Evolutionary conservation across 2,113 vertebrate species (phyloP).

Genomic region (Leiothrix lutea): DNA sequence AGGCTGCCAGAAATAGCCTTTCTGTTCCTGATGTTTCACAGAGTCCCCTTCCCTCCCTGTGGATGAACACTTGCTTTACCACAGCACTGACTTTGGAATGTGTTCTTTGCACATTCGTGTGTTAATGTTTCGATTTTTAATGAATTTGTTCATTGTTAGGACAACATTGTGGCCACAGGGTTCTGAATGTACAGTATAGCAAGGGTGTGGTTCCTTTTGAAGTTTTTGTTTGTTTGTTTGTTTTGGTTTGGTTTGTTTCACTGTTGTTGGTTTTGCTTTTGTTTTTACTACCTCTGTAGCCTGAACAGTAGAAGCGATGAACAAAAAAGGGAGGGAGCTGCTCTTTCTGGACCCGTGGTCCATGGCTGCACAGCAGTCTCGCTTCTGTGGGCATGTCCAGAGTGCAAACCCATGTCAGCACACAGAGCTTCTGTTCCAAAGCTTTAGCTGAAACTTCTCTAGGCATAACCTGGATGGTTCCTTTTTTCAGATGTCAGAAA

Average conservation of each 20-base stretch:
- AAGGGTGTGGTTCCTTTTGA: constrained; percentile 58
- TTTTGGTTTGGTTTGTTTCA: not conserved
- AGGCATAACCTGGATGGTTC: not conserved
- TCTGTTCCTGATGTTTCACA: constrained; percentile 51
- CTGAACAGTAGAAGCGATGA: constrained; percentile 44
- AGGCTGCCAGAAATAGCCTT: constrained; percentile 60
- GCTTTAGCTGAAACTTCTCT: constrained; percentile 24
- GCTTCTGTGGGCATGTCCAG: not conserved
- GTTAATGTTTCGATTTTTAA: constrained; percentile 63
- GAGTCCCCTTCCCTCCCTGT: constrained; percentile 58
- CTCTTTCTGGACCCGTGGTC: not conserved
- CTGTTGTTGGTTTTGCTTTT: constrained; percentile 21
- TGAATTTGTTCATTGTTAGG: constrained; percentile 74
- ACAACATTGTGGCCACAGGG: constrained; percentile 70
- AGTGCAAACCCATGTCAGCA: not conserved
- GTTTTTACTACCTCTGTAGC: constrained; percentile 75
- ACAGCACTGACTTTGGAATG: constrained; percentile 70
- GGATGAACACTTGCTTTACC: constrained; percentile 68
- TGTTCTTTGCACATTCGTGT: constrained; percentile 64
- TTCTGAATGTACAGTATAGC: constrained; percentile 74
- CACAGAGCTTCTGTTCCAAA: constrained; percentile 6
- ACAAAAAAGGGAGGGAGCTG: constrained; percentile 39
- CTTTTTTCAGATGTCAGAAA: constrained; percentile 10
- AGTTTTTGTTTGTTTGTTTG: not conserved
- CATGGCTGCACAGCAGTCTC: constrained; percentile 3